phyloP scores from a whole-genome alignment of 2,888 invertebrate genomes.

The Perizoma affinitatum region DNA sequence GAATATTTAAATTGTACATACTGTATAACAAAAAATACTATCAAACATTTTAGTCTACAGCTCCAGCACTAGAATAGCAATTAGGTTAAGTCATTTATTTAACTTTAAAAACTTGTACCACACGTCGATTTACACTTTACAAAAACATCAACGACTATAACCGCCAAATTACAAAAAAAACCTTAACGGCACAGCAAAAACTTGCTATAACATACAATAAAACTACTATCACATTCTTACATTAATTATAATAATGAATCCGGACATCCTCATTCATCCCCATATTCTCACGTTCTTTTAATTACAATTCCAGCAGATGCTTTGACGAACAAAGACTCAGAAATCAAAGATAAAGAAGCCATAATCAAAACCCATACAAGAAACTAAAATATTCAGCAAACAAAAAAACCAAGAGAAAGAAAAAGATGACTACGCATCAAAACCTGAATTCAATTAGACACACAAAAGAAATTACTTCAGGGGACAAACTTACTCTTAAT shows the following conservation, averaged over 20 bases:
- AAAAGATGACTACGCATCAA: conserved; percentile 76
- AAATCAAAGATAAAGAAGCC: conserved; percentile 63
- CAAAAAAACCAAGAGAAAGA: conserved; percentile 50
- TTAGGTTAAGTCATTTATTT: too few species aligned
- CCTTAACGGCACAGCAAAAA: conserved; percentile 26
- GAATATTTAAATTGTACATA: too few species aligned
- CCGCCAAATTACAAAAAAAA: conserved; percentile 41
- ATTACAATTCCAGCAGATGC: conserved; percentile 75
- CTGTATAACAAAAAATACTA: too few species aligned
- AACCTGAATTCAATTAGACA: conserved; percentile 80
- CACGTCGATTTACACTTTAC: too few species aligned
- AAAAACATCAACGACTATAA: conserved; percentile 30
- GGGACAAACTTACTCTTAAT: conserved; percentile 79
- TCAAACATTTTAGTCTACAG: too few species aligned
- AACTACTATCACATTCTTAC: conserved; percentile 44
- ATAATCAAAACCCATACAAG: conserved; percentile 61
- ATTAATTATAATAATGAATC: conserved; percentile 52
- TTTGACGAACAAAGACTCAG: conserved; percentile 54
- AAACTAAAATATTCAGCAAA: conserved; percentile 72
- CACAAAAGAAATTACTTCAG: conserved; percentile 71
- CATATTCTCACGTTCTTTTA: conserved; percentile 80
- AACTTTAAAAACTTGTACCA: too few species aligned
- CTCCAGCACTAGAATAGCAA: too few species aligned
- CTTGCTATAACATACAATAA: conserved; percentile 31
- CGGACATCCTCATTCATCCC: conserved; percentile 54